phyloP scores from a whole-genome alignment of 2,113 vertebrate species.

The Oceanodroma tethys region DNA sequence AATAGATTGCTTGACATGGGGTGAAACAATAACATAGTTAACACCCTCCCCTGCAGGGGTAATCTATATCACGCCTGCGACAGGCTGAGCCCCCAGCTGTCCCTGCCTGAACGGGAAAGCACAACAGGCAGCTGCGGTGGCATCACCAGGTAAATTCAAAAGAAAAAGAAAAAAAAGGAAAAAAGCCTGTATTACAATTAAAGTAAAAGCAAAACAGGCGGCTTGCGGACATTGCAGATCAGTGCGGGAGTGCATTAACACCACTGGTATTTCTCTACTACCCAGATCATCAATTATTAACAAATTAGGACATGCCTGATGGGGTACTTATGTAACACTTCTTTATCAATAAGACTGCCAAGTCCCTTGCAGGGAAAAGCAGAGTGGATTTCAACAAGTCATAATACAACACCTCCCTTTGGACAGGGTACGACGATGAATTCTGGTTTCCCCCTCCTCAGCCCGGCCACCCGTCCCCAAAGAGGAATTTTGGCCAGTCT shows the following conservation, averaged over 20 bases:
- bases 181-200: neutral
- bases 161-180: neutral
- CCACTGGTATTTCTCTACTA: neutral
- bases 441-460: neutral
- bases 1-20: neutral
- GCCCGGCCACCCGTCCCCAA: neutral
- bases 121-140: accelerated
- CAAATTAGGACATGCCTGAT: conserved; percentile 30
- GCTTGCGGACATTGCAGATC: neutral
- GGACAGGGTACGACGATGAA: neutral
- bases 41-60: neutral
- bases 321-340: neutral
- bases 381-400: neutral
- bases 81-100: neutral
- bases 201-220: neutral
- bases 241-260: neutral
- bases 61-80: neutral
- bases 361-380: neutral
- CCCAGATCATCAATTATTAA: conserved; percentile 48
- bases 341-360: conserved; percentile 33
- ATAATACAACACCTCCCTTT: neutral
- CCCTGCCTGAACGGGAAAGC: neutral
- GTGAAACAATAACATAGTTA: neutral
- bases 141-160: neutral
- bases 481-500: neutral